Percentiles rank a stretch among this genome's conserved stretches.
Evolutionary conservation across 2,888 invertebrate species (phyloP).

Genomic region (Spisula solida): DNA sequence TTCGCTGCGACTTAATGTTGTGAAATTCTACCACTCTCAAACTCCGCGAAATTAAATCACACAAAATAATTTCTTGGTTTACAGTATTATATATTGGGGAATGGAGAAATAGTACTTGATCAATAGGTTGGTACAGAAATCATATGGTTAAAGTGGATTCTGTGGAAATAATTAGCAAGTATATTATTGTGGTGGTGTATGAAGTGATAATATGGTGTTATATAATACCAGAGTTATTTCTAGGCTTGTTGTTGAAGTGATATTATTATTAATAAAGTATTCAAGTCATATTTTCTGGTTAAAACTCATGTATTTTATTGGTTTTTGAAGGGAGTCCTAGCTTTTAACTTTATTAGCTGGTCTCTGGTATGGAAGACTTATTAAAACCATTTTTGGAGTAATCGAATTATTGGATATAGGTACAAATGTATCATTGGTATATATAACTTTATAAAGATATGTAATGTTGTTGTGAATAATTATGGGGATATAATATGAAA

Average conservation of each 20-base stretch:
- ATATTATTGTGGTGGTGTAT: neutral
- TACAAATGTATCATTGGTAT: too few species aligned
- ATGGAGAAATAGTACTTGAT: neutral
- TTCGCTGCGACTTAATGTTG: too few species aligned
- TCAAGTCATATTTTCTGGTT: neutral
- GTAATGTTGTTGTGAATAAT: too few species aligned
- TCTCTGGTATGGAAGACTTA: too few species aligned
- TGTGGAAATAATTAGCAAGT: constrained; percentile 17
- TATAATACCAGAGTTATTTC: neutral
- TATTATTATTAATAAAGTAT: neutral
- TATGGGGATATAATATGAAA: too few species aligned
- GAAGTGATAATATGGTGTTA: neutral
- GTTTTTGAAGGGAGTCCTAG: neutral
- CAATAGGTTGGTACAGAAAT: neutral
- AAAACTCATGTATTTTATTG: neutral
- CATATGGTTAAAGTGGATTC: neutral
- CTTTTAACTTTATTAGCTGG: too few species aligned
- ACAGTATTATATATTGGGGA: neutral
- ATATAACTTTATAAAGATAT: too few species aligned
- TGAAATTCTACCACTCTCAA: too few species aligned
- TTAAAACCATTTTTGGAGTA: too few species aligned
- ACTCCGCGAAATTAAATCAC: too few species aligned
- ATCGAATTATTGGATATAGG: too few species aligned
- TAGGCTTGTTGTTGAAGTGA: neutral
- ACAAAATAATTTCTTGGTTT: neutral